Evolutionary conservation across 1,140 invertebrate genomes (phyloP), one percentile per base, ranked within the genome.

Genomic region (Delia radicum): DNA sequence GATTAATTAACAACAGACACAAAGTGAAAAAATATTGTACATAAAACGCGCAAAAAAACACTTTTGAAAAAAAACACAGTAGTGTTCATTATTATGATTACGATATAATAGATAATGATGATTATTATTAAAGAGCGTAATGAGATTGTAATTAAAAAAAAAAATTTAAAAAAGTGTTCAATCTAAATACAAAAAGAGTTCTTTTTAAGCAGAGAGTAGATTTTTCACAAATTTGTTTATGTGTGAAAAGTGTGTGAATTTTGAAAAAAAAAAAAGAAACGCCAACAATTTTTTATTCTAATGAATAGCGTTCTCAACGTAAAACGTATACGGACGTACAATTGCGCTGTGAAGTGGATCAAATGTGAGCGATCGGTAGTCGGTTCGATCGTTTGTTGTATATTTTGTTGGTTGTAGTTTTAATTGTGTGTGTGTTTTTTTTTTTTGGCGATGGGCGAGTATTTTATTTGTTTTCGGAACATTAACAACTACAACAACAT

Each of bases 1-100:
- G 65, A 69, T 69, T 69, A 69, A 69, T 69, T 69, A 69, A 69
- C 65, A 37, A 69, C 65, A 69, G 65, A 37, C 29, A 69, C 31
- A 69, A n/a, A 69, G n/a, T 15, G 37, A 8, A 33, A 13, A 3
- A 15, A 42, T n/a, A n/a, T n/a, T n/a, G n/a, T n/a, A n/a, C n/a
- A n/a, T n/a, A n/a, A n/a, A n/a, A n/a, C n/a, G 37, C n/a, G 37
- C n/a, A 13, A 42, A 42, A 42, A 42, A 10, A 42, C 12, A 42
- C n/a, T 42, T 42, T 42, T 42, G n/a, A 42, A 10, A 42, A 42
- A 42, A 42, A 6, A 42, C 10, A 55, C 21, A 55, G 48, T 55
- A 55, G n/a, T 21, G 48, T 21, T 55, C 48, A 55, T 55, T 55
- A 55, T 18, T 21, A 55, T 55, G 48, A 55, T 55, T 55, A 55